These are phyloP conservation scores for Micropoecilia bifurca DNA, from an alignment of 2,797 vertebrate species.

Conservation along the genomic window DNA sequence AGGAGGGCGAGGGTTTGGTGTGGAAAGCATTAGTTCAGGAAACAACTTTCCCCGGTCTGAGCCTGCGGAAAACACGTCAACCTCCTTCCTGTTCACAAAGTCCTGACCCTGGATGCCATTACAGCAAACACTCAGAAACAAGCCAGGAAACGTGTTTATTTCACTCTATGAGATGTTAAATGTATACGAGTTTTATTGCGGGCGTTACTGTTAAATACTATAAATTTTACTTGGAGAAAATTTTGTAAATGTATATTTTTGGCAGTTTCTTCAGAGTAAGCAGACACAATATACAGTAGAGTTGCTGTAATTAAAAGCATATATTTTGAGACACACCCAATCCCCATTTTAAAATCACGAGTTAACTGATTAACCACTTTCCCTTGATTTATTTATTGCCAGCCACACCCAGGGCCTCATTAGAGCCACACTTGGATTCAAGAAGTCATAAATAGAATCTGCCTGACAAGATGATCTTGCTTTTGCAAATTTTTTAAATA, in stretches of 20 bases:
- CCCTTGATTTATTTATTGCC: neutral
- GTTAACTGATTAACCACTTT: neutral
- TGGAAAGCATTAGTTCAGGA: constrained; percentile 75
- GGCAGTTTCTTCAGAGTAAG: neutral
- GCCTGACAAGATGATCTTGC: too few relatives aligned
- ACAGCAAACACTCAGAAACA: neutral
- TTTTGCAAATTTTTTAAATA: too few relatives aligned
- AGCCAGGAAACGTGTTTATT: neutral
- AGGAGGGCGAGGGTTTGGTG: constrained; percentile 1
- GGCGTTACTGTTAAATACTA: neutral
- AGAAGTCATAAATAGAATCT: neutral
- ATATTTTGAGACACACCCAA: too few relatives aligned
- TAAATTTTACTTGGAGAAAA: neutral
- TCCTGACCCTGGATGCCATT: constrained; percentile 15
- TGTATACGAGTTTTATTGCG: neutral
- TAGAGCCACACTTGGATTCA: neutral
- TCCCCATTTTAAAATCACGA: too few relatives aligned
- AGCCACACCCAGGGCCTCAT: neutral
- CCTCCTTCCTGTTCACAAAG: constrained; percentile 70
- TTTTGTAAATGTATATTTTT: neutral
- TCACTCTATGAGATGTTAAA: neutral
- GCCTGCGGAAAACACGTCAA: constrained; percentile 81
- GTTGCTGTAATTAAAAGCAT: too few relatives aligned
- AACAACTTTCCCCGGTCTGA: constrained; percentile 85
- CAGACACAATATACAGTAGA: too few relatives aligned